phyloP scores from a whole-genome alignment of 1,140 invertebrate genomes.

The Bombus consobrinus region DNA sequence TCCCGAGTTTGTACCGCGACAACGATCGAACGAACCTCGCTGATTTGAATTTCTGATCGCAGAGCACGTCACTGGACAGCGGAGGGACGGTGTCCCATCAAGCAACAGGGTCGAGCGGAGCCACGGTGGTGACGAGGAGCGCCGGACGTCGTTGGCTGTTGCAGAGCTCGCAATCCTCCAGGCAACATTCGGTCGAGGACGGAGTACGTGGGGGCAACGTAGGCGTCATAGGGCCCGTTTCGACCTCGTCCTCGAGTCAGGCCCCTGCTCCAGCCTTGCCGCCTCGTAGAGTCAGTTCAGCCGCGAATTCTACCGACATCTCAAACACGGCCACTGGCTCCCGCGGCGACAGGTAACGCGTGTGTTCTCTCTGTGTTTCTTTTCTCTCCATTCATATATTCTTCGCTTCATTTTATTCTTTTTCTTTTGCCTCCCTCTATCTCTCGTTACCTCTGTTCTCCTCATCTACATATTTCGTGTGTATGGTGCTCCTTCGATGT shows the following conservation, averaged over 20 bases:
- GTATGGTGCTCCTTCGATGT: too few relatives aligned
- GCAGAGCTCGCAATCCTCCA: conserved; percentile 70
- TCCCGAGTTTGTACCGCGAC: background rate
- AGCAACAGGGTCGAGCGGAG: conserved; percentile 57
- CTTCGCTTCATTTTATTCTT: background rate
- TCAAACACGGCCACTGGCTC: conserved; percentile 63
- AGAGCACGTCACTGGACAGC: conserved; percentile 77
- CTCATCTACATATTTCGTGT: background rate
- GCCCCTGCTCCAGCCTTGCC: conserved; percentile 72
- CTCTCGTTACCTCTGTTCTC: background rate
- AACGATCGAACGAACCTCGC: background rate
- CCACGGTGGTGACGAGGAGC: conserved; percentile 62
- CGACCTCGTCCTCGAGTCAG: conserved; percentile 73
- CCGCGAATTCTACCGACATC: conserved; percentile 75
- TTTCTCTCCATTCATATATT: background rate
- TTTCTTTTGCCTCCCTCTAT: background rate
- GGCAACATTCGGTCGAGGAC: conserved; percentile 77
- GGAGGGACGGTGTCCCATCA: conserved; percentile 71
- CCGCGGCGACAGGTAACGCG: conserved; percentile 73
- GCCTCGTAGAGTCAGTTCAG: conserved; percentile 78
- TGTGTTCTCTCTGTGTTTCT: conserved; percentile 3
- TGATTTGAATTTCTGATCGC: conserved; percentile 56
- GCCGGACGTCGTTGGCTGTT: conserved; percentile 75
- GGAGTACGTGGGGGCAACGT: conserved; percentile 71
- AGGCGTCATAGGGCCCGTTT: conserved; percentile 74